phyloP scores from a whole-genome alignment of 2,113 vertebrate species.

The Gadus chalcogrammus region DNA sequence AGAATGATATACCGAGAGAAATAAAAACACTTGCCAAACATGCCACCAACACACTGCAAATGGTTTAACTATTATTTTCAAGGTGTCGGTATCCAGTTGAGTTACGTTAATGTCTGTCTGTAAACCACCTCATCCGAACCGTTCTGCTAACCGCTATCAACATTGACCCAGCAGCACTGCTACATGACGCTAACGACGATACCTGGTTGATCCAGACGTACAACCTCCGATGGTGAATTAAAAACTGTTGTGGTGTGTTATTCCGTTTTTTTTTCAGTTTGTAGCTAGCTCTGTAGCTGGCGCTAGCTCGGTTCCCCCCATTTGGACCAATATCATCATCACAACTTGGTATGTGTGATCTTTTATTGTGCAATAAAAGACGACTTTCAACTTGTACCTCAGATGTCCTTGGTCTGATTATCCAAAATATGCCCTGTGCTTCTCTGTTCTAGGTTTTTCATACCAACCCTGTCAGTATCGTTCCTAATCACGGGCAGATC shows the following conservation, averaged over 20 bases:
- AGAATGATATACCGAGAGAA: too few species aligned
- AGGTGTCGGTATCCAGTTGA: not conserved
- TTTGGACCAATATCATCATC: slow-evolving; percentile 72
- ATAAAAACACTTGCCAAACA: too few species aligned
- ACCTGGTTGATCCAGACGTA: slow-evolving; percentile 26
- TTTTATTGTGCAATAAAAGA: slow-evolving; percentile 80
- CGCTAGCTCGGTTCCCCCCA: slow-evolving; percentile 46
- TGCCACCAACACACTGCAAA: too few species aligned
- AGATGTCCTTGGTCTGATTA: not conserved
- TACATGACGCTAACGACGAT: not conserved
- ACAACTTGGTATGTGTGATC: slow-evolving; percentile 71
- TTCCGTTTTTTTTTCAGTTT: slow-evolving; percentile 40
- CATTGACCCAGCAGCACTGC: too few species aligned
- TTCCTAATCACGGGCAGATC: too few species aligned
- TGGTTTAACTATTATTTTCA: not conserved
- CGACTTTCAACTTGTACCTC: slow-evolving; percentile 66
- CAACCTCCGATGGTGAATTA: slow-evolving; percentile 16
- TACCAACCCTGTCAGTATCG: too few species aligned
- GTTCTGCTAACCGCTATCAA: too few species aligned
- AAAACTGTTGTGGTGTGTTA: slow-evolving; percentile 44
- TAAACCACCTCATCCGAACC: not conserved
- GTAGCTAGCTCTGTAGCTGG: slow-evolving; percentile 59
- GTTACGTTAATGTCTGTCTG: not conserved
- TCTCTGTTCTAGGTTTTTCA: too few species aligned
- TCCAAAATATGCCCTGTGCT: too few species aligned